Evolutionary conservation across 2,797 vertebrate genomes (phyloP).

Genomic region (Taenioides sp.): DNA sequence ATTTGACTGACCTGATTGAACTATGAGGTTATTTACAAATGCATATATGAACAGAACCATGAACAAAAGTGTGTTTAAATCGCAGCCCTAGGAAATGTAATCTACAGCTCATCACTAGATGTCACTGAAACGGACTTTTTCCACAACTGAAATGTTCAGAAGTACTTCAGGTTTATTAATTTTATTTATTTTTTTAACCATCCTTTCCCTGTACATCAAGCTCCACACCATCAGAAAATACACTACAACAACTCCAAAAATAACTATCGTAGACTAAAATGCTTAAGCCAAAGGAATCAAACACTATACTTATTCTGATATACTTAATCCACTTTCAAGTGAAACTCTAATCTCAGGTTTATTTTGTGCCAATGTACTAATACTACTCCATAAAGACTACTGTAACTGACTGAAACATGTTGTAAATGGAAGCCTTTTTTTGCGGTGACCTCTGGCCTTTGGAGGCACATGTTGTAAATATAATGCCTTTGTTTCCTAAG

Average conservation of each 20-base stretch:
- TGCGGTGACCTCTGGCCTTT: conserved; percentile 30
- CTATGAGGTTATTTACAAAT: not conserved
- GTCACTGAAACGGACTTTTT: not conserved
- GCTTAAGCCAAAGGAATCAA: conserved; percentile 41
- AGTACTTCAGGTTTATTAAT: not conserved
- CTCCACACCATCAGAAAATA: not conserved
- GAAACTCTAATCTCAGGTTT: conserved; percentile 33
- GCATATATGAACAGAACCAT: not conserved
- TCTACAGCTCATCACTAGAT: not conserved
- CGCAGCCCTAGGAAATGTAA: not conserved
- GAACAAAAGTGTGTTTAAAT: not conserved
- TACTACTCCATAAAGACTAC: conserved; percentile 29
- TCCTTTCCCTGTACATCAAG: not conserved
- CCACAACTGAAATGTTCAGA: not conserved
- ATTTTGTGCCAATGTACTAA: conserved; percentile 42
- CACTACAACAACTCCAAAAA: not conserved
- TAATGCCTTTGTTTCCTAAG: conserved; percentile 32
- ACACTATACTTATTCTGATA: conserved; percentile 33
- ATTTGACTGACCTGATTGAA: not conserved
- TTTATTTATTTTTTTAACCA: not conserved
- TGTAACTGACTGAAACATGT: conserved; percentile 14
- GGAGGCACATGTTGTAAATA: conserved; percentile 47
- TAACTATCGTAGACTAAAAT: not conserved
- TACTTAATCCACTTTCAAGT: conserved; percentile 20
- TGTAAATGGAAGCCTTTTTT: conserved; percentile 27